Evolutionary conservation across 2,888 invertebrate species (phyloP), one percentile per base, ranked within the genome.

Genomic region (Eutolmus rufibarbis): DNA sequence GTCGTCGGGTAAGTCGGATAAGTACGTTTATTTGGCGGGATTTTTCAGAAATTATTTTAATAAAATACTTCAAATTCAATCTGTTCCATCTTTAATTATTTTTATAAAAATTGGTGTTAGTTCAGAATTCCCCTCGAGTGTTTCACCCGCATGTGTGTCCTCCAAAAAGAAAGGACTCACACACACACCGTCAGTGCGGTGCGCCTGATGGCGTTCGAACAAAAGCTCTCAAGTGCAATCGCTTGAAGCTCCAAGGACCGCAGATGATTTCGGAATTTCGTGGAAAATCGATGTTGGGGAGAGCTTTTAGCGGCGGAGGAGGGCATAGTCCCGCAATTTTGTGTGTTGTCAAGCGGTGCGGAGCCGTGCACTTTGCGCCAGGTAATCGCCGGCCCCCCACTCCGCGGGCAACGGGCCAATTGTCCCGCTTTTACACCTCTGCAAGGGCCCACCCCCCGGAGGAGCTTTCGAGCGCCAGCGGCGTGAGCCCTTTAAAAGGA

Each of bases 181-280:
- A 51, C 23, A 57, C 57, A 57, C 8, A 23, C 5, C 23, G 1
- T 12, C 8, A 19, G 19, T 56, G 56, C 23, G 66, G 12, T 23
- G 19, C 23, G 66, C 66, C 28, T 12, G 66, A 12, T 23, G 28
- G 28, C 28, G 28, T 66, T 66, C 12, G 28, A 79, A 51, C 51
- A 37, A 79, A 79, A 79, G 79, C 79, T 79, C 79, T 79, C 79
- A 51, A 46, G 56, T 79, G 51, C 51, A 79, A 16, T 51, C 28
- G 46, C 51, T 46, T 79, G 14, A 79, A 79, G 79, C 79, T 79
- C 51, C 16, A 79, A 79, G 79, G 46, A 79, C 79, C 79, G 51
- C 79, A 79, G 51, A 51, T 79, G 79, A 79, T 51, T 79, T 51
- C n/a, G n/a, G 51, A 51, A 46, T 28, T 28, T 46, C 16, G 79